Percentiles rank a stretch among this genome's conserved stretches.
Conservation (phyloP, 2,888 invertebrate genomes). For the Drosophila vallismaia region DNA sequence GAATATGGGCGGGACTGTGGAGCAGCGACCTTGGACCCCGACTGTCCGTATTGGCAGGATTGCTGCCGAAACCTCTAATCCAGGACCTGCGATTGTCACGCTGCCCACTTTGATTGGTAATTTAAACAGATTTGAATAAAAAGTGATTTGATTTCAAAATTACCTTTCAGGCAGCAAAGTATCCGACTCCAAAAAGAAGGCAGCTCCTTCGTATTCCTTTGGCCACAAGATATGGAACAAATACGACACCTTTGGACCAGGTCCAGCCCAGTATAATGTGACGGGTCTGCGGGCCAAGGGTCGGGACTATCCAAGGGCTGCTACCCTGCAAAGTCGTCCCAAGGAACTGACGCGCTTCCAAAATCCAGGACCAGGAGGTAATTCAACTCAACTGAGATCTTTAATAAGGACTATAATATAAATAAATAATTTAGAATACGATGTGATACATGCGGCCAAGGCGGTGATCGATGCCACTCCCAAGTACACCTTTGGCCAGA, state of each 20-base stretch:
- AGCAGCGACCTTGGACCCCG: constrained; percentile 95
- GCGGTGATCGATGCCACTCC: constrained; percentile 85
- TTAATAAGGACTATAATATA: background rate
- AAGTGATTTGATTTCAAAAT: too few species aligned
- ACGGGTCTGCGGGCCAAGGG: constrained; percentile 94
- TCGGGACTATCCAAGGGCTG: constrained; percentile 89
- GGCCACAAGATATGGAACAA: constrained; percentile 87
- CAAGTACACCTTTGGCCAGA: constrained; percentile 90
- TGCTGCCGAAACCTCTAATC: constrained; percentile 93
- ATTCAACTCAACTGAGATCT: background rate
- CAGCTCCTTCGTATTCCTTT: constrained; percentile 93
- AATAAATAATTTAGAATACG: constrained; percentile 86
- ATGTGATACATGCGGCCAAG: constrained; percentile 89
- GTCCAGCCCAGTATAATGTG: constrained; percentile 95
- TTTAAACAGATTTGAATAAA: constrained; percentile 6
- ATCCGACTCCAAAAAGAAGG: constrained; percentile 90
- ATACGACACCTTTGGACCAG: constrained; percentile 88
- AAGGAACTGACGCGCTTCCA: constrained; percentile 83
- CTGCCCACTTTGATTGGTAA: constrained; percentile 92
- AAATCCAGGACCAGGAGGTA: constrained; percentile 92
- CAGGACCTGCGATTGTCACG: constrained; percentile 94
- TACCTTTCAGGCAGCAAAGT: constrained; percentile 88
- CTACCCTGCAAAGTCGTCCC: constrained; percentile 91
- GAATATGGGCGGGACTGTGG: constrained; percentile 86
- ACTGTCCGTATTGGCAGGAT: constrained; percentile 95